Evolutionary conservation across 2,113 vertebrate genomes (phyloP).

Genomic region (Nyctereutes procyonoides): DNA sequence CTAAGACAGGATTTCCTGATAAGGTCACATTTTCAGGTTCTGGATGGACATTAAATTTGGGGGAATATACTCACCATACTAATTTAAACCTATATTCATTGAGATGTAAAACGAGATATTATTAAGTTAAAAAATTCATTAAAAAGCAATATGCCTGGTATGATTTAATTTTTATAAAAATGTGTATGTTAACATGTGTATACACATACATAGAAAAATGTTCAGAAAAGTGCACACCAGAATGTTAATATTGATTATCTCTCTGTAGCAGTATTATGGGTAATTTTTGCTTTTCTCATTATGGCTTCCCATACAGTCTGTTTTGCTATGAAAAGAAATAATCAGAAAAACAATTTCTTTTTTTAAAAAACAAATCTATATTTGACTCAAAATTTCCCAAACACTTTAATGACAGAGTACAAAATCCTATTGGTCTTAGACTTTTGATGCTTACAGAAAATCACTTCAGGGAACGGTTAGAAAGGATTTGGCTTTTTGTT

Average conservation of each 20-base stretch:
- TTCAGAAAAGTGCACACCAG: not conserved
- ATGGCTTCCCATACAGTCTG: not conserved
- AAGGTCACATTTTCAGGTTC: not conserved
- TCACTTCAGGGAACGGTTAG: not conserved
- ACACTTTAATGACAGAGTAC: not conserved
- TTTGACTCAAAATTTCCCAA: slow-evolving; percentile 12
- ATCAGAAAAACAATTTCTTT: not conserved
- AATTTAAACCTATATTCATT: not conserved
- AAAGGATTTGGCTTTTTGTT: slow-evolving; percentile 32
- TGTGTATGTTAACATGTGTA: not conserved
- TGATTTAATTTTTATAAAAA: slow-evolving; percentile 34
- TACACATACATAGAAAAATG: not conserved
- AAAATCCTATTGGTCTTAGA: not conserved
- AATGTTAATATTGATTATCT: slow-evolving; percentile 2
- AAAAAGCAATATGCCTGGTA: not conserved
- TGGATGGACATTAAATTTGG: not conserved
- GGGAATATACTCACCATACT: not conserved
- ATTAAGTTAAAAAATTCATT: not conserved
- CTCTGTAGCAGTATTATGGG: not conserved
- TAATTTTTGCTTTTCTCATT: slow-evolving; percentile 27
- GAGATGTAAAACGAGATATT: not conserved
- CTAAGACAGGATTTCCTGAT: not conserved
- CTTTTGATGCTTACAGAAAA: slow-evolving; percentile 6
- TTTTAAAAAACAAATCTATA: not conserved
- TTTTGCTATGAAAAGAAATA: slow-evolving; percentile 22